Conservation (phyloP, 1,140 invertebrate species). For the Leptopilina boulardi region DNA sequence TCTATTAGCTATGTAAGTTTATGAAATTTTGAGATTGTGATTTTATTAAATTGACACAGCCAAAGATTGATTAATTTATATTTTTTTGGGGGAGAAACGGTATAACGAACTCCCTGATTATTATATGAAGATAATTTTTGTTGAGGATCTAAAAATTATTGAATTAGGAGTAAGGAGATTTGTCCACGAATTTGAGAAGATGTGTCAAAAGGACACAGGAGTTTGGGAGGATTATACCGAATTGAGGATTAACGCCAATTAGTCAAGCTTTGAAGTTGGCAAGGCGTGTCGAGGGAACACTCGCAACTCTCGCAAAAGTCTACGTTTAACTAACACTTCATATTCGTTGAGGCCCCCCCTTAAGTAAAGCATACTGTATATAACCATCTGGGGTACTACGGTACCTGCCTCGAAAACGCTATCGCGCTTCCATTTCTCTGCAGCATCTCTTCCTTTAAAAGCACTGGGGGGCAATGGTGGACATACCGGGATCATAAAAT, state of each 20-base stretch:
- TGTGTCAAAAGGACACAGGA: not conserved
- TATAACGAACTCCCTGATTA: no score
- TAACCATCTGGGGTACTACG: constrained; percentile 35
- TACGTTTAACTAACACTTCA: not conserved
- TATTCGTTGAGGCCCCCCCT: not conserved
- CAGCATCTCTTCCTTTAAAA: not conserved
- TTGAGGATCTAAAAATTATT: not conserved
- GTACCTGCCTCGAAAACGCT: constrained; percentile 26
- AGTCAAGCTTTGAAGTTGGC: constrained; percentile 37
- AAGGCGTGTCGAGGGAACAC: constrained; percentile 49
- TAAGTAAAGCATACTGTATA: not conserved
- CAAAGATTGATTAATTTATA: no score
- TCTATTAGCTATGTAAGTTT: no score
- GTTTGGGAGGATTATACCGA: not conserved
- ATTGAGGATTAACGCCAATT: constrained; percentile 56
- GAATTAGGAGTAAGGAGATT: not conserved
- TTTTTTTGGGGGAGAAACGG: no score
- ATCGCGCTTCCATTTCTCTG: not conserved
- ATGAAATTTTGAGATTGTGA: no score
- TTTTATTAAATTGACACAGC: no score
- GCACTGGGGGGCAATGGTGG: not conserved
- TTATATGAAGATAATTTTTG: no score
- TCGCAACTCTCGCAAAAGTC: not conserved
- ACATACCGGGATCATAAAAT: constrained; percentile 50
- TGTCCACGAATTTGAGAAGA: not conserved